Evolutionary conservation across 2,888 invertebrate species (phyloP).

Genomic region (Lithophane semibrunnea): DNA sequence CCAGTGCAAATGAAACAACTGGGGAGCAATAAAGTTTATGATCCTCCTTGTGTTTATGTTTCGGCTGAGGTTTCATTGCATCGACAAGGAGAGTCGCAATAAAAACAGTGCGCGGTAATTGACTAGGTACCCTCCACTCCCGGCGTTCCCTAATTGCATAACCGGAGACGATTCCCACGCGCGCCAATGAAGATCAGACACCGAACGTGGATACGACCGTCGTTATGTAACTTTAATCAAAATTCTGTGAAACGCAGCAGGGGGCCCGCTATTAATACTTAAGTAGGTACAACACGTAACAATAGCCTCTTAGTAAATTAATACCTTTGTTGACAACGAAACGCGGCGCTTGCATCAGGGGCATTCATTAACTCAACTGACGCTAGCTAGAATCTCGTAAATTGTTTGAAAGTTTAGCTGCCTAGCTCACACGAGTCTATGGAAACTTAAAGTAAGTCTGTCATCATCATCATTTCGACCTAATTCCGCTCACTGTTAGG

Average conservation of each 20-base stretch:
- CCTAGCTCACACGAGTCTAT: conserved; percentile 24
- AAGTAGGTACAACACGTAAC: conserved; percentile 56
- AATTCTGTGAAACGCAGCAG: conserved; percentile 77
- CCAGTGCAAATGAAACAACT: conserved; percentile 44
- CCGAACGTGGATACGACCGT: conserved; percentile 68
- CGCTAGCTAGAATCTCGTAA: conserved; percentile 2
- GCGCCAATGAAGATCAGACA: conserved; percentile 76
- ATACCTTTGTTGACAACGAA: conserved; percentile 60
- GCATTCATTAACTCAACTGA: conserved; percentile 27
- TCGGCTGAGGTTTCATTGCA: conserved; percentile 75
- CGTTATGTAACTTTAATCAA: conserved; percentile 83
- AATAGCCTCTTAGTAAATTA: conserved; percentile 63
- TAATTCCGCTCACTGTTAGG: conserved; percentile 61
- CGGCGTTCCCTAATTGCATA: conserved; percentile 87
- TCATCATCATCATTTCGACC: conserved; percentile 66
- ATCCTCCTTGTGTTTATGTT: conserved; percentile 56
- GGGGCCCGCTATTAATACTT: conserved; percentile 57
- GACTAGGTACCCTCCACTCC: conserved; percentile 84
- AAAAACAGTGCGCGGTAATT: conserved; percentile 85
- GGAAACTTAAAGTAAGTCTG: conserved; percentile 51
- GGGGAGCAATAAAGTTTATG: conserved; percentile 58
- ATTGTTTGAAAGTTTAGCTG: conserved; percentile 21
- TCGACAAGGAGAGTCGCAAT: conserved; percentile 82
- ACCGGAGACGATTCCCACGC: conserved; percentile 86
- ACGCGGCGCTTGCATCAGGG: conserved; percentile 32